A percentile compares a stretch with the other conserved stretches of the same genome.
Conservation (phyloP, 2,888 invertebrate species). For the Acanthacorydalis orientalis region DNA sequence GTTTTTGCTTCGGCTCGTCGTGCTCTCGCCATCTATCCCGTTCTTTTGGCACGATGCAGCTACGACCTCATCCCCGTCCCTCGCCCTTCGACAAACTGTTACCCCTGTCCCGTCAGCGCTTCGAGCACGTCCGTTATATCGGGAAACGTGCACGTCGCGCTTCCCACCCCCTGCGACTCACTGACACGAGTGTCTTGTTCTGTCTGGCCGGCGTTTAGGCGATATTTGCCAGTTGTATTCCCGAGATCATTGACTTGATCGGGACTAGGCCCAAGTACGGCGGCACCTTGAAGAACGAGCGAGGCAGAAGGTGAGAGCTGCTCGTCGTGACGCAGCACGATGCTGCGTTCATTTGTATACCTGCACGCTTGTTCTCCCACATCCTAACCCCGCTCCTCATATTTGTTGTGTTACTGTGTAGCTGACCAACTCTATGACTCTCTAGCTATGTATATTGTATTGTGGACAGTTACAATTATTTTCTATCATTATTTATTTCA, state of each 20-base stretch:
- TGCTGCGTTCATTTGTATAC: constrained; percentile 1
- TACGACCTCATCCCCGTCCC: too few relatives aligned
- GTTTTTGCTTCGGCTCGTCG: too few relatives aligned
- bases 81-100: too few relatives aligned
- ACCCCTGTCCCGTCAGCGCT: too few relatives aligned
- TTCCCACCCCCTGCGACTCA: constrained; percentile 5
- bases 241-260: constrained; percentile 99
- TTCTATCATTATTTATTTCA: too few relatives aligned
- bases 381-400: not conserved
- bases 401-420: not conserved
- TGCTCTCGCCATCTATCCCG: too few relatives aligned
- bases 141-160: constrained; percentile 2
- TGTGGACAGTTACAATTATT: too few relatives aligned
- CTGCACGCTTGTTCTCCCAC: constrained; percentile 9
- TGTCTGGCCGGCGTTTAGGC: constrained; percentile 61
- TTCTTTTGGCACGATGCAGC: too few relatives aligned
- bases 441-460: too few relatives aligned
- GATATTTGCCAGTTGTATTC: constrained; percentile 99
- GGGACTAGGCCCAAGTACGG: constrained; percentile 99
- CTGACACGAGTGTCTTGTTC: constrained; percentile 27
- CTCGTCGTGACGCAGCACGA: constrained; percentile 20
- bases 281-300: constrained; percentile 99
- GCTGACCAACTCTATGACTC: not conserved
- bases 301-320: constrained; percentile 95
- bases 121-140: too few relatives aligned